These are phyloP conservation scores for Slavum lentiscoides DNA, from an alignment of 2,888 invertebrate genomes.

Conservation along the genomic window DNA sequence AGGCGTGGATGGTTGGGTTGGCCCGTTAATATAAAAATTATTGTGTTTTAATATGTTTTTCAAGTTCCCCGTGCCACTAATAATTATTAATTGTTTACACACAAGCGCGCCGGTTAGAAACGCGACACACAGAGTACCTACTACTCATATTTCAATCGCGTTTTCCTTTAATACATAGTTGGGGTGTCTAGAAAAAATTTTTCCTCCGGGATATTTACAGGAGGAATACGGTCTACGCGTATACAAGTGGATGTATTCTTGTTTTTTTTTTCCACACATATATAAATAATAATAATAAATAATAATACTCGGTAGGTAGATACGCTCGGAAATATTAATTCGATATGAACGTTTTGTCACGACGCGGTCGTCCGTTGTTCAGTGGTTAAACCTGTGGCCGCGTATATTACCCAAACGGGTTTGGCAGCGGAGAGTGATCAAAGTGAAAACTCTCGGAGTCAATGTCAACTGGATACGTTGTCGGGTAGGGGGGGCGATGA, in stretches of 20 bases:
- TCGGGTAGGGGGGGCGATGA: not conserved
- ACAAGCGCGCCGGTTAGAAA: too few species aligned
- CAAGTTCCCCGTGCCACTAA: too few species aligned
- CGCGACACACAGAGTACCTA: too few species aligned
- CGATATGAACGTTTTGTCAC: slow-evolving; percentile 29
- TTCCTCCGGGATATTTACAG: too few species aligned
- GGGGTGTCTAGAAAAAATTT: too few species aligned
- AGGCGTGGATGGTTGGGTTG: too few species aligned
- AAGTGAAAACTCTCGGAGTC: slow-evolving; percentile 48
- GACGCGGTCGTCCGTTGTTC: slow-evolving; percentile 10
- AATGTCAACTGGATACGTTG: slow-evolving; percentile 39
- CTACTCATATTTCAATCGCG: too few species aligned
- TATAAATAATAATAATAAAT: not conserved
- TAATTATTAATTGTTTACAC: too few species aligned
- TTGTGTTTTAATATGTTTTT: too few species aligned
- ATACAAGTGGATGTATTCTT: not conserved
- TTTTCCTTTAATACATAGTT: too few species aligned
- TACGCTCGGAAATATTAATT: slow-evolving; percentile 14
- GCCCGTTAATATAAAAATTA: too few species aligned
- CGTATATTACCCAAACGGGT: slow-evolving; percentile 35
- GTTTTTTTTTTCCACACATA: not conserved
- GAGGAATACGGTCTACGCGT: too few species aligned
- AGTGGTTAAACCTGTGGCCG: slow-evolving; percentile 26
- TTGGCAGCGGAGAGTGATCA: slow-evolving; percentile 33
- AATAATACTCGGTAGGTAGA: not conserved